Conservation (phyloP, 2,797 vertebrate species). For the Helicolenus hilgendorfi region DNA sequence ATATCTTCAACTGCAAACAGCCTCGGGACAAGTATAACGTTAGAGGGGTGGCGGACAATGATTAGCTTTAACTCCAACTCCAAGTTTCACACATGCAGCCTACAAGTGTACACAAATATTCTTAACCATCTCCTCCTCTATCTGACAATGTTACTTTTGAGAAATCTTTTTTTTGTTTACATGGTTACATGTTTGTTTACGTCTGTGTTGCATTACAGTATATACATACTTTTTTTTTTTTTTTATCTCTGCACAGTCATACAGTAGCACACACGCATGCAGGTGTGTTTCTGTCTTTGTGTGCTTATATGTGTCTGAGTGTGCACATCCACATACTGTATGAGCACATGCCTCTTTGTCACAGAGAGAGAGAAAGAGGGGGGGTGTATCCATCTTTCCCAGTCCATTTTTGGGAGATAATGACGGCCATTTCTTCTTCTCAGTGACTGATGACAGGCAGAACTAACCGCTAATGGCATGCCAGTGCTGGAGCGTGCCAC, state of each 20-base stretch:
- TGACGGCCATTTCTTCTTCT: slow-evolving; percentile 95
- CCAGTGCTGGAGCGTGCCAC: slow-evolving; percentile 95
- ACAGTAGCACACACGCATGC: slow-evolving; percentile 19
- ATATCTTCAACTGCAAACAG: slow-evolving; percentile 86
- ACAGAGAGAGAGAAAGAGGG: slow-evolving; percentile 37
- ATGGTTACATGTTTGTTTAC: neutral
- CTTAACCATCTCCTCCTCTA: neutral
- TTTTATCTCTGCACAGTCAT: slow-evolving; percentile 13
- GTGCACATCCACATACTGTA: slow-evolving; percentile 53
- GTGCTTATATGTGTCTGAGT: slow-evolving; percentile 45
- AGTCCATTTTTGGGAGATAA: slow-evolving; percentile 92
- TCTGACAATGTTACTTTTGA: neutral
- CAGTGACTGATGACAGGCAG: slow-evolving; percentile 97
- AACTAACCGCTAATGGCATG: slow-evolving; percentile 98
- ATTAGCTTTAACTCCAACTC: slow-evolving; percentile 59
- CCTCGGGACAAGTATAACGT: slow-evolving; percentile 81
- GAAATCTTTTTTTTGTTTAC: neutral
- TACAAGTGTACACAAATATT: neutral
- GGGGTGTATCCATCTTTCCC: slow-evolving; percentile 85
- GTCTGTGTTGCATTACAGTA: slow-evolving; percentile 5
- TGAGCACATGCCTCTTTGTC: slow-evolving; percentile 72
- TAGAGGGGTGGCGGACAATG: slow-evolving; percentile 14
- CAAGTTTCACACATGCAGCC: neutral
- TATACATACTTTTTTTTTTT: slow-evolving; percentile 11
- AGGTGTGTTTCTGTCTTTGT: slow-evolving; percentile 57